A percentile compares a stretch with the other conserved stretches of the same genome.
Conservation (phyloP, 2,113 vertebrate genomes). For the Onychostoma macrolepis region DNA sequence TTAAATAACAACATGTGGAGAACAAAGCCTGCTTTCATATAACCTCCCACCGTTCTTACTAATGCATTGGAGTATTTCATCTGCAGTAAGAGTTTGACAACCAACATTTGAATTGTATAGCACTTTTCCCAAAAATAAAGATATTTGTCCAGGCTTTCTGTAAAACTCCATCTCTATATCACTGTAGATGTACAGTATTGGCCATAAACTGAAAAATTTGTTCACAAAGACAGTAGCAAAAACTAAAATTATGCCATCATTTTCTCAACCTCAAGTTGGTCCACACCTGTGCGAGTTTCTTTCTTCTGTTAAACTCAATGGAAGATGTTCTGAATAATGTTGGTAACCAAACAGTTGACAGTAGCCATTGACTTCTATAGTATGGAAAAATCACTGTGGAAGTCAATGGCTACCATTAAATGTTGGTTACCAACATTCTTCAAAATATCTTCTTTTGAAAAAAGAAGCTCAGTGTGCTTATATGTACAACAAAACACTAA, state of each 20-base stretch:
- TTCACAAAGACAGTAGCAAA: not conserved
- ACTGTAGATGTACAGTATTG: not conserved
- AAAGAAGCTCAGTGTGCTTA: not conserved
- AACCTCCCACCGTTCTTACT: slow-evolving; percentile 19
- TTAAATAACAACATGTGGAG: slow-evolving; percentile 48
- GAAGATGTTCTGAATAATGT: not conserved
- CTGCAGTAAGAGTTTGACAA: slow-evolving; percentile 37
- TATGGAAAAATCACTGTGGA: too few relatives aligned
- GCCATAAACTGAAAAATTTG: not conserved
- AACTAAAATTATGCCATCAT: not conserved
- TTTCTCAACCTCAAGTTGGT: not conserved
- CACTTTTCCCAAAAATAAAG: not conserved
- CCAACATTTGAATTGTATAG: slow-evolving; percentile 3
- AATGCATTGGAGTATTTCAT: slow-evolving; percentile 41
- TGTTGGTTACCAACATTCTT: too few relatives aligned
- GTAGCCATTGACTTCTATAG: too few relatives aligned
- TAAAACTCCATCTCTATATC: not conserved
- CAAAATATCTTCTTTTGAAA: too few relatives aligned
- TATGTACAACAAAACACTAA: not conserved
- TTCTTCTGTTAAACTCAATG: not conserved
- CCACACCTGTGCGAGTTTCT: not conserved
- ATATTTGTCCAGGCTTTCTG: not conserved
- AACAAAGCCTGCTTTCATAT: slow-evolving; percentile 54
- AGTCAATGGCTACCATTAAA: too few relatives aligned
- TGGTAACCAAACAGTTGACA: too few relatives aligned